A percentile compares a stretch with the other conserved stretches of the same genome.
Conservation (phyloP, 2,113 vertebrate genomes). For the Psilopogon haemacephalus region DNA sequence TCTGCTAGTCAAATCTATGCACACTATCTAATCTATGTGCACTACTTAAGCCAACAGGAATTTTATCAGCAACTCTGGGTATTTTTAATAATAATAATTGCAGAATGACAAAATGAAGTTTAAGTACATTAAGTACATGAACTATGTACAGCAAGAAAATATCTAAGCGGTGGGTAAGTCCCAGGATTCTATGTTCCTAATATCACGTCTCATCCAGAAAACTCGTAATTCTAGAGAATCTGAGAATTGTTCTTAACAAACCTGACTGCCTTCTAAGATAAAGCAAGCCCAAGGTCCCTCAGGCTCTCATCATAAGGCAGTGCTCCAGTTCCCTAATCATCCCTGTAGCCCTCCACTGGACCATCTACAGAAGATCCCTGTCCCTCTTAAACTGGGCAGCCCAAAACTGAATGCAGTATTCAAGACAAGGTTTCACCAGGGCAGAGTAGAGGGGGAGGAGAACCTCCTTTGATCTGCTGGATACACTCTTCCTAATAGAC, state of each 20-base stretch:
- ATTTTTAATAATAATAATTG: conserved; percentile 45
- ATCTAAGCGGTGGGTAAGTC: not conserved
- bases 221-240: not conserved
- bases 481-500: too few relatives aligned
- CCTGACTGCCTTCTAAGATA: not conserved
- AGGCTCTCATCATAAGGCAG: too few relatives aligned
- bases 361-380: too few relatives aligned
- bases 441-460: too few relatives aligned
- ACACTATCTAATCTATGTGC: not conserved
- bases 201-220: not conserved
- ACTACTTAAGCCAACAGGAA: not conserved
- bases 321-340: too few relatives aligned
- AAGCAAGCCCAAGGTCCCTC: too few relatives aligned
- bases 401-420: too few relatives aligned
- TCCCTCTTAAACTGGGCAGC: too few relatives aligned
- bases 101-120: not conserved
- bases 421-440: too few relatives aligned
- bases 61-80: not conserved
- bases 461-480: too few relatives aligned
- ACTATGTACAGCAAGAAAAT: conserved; percentile 2
- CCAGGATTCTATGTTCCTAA: not conserved
- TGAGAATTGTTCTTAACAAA: not conserved
- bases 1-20: too few relatives aligned
- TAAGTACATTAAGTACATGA: conserved; percentile 39
- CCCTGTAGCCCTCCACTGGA: too few relatives aligned